phyloP scores from a whole-genome alignment of 1,140 invertebrate species.

The Lordiphosa clarofinis region DNA sequence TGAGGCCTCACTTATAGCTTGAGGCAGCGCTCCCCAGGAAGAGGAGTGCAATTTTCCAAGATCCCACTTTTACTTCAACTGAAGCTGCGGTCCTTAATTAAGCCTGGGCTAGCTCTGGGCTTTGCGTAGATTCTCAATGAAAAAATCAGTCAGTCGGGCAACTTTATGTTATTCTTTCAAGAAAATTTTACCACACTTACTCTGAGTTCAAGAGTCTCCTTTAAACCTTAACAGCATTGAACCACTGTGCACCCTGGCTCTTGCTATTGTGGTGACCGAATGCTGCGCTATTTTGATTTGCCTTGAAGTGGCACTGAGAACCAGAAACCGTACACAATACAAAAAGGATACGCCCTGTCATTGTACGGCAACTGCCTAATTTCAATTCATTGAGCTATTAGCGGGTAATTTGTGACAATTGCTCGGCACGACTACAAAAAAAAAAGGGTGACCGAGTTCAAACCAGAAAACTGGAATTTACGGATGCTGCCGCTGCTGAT shows the following conservation, averaged over 20 bases:
- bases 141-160: too few species aligned
- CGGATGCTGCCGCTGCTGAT: slow-evolving; percentile 43
- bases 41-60: too few species aligned
- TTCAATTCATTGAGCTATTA: slow-evolving; percentile 77
- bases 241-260: slow-evolving; percentile 50
- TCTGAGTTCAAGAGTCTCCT: background rate
- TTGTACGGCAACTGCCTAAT: slow-evolving; percentile 29
- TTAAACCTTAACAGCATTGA: slow-evolving; percentile 20
- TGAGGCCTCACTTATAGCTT: too few species aligned
- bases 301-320: slow-evolving; percentile 64
- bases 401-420: slow-evolving; percentile 76
- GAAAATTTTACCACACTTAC: too few species aligned
- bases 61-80: too few species aligned
- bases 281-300: slow-evolving; percentile 55
- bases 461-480: slow-evolving; percentile 53
- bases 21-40: too few species aligned
- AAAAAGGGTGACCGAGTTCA: slow-evolving; percentile 69
- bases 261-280: slow-evolving; percentile 26
- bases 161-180: too few species aligned
- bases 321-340: slow-evolving; percentile 16
- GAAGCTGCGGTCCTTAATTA: too few species aligned
- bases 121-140: too few species aligned
- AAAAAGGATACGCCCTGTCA: slow-evolving; percentile 11
- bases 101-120: too few species aligned
- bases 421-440: slow-evolving; percentile 26